A percentile compares a stretch with the other conserved stretches of the same genome.
Evolutionary conservation across 1,140 invertebrate species (phyloP).

Genomic region (Danaus melanippus): DNA sequence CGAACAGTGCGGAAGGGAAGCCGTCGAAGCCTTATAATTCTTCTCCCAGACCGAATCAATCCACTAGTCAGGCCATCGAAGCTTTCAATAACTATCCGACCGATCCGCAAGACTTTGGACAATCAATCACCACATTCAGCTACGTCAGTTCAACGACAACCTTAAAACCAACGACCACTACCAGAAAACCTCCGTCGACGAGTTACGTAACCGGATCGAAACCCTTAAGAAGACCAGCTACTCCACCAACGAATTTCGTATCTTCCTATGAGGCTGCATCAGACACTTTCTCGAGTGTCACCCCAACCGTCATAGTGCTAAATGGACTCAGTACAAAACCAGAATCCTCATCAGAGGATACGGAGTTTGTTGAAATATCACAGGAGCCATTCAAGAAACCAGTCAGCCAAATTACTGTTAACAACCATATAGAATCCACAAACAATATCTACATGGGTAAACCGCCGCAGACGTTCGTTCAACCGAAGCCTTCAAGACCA

Average conservation of each 20-base stretch:
- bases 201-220: conserved; percentile 74
- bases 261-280: conserved; percentile 42
- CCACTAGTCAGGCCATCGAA: conserved; percentile 56
- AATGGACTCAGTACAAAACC: conserved; percentile 62
- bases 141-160: conserved; percentile 61
- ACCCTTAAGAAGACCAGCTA: conserved; percentile 60
- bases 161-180: conserved; percentile 38
- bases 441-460: conserved; percentile 69
- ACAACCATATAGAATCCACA: conserved; percentile 73
- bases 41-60: conserved; percentile 51
- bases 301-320: conserved; percentile 82
- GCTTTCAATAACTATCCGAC: conserved; percentile 61
- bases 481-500: conserved; percentile 60
- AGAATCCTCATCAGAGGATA: conserved; percentile 51
- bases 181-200: conserved; percentile 70
- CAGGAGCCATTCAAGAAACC: conserved; percentile 67
- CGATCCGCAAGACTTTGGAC: conserved; percentile 51
- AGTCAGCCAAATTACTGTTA: conserved; percentile 72
- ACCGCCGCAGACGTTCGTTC: conserved; percentile 48
- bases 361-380: conserved; percentile 63
- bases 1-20: conserved; percentile 46
- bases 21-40: conserved; percentile 36
- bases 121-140: conserved; percentile 57
- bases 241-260: conserved; percentile 30
- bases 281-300: conserved; percentile 72